A percentile compares a stretch with the other conserved stretches of the same genome.
phyloP scores from a whole-genome alignment of 2,888 invertebrate genomes.

The Drosophila macrospina region DNA sequence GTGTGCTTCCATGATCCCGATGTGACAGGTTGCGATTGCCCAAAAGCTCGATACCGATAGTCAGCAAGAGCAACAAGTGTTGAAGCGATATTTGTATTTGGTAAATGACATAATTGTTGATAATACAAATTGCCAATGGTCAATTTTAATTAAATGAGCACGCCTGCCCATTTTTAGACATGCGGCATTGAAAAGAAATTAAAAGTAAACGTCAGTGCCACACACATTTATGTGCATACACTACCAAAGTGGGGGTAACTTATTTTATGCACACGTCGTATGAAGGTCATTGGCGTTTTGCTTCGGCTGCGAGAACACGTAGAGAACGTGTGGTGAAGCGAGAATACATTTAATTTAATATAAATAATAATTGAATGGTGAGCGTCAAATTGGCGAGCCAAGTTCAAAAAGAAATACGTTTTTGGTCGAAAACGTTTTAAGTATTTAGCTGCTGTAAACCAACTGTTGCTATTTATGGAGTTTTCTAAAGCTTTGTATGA shows the following conservation, averaged over 20 bases:
- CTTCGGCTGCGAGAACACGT: constrained; percentile 53
- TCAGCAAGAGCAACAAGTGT: constrained; percentile 45
- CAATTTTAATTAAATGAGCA: constrained; percentile 63
- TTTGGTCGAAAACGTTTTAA: constrained; percentile 58
- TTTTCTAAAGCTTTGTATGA: background rate
- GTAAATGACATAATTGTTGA: constrained; percentile 75
- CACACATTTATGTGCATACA: constrained; percentile 40
- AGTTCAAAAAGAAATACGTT: constrained; percentile 56
- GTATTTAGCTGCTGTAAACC: constrained; percentile 44
- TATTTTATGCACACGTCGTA: constrained; percentile 26
- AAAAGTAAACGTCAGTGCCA: constrained; percentile 78
- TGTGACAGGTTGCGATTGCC: constrained; percentile 29
- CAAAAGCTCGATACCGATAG: constrained; percentile 51
- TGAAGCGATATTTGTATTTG: constrained; percentile 44
- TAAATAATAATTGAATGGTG: constrained; percentile 64
- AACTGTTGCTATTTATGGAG: constrained; percentile 57
- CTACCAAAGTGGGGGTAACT: constrained; percentile 46
- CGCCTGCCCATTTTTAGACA: constrained; percentile 71
- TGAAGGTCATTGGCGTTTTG: constrained; percentile 64
- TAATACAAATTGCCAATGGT: constrained; percentile 63
- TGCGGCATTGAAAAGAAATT: constrained; percentile 83
- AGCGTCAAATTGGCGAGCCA: constrained; percentile 58
- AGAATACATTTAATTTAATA: constrained; percentile 59
- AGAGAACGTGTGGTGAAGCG: constrained; percentile 31
- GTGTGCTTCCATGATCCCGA: constrained; percentile 39